Percentiles rank a stretch among this genome's conserved stretches.
phyloP scores from a whole-genome alignment of 2,888 invertebrate genomes.

The Thereva nobilitata region DNA sequence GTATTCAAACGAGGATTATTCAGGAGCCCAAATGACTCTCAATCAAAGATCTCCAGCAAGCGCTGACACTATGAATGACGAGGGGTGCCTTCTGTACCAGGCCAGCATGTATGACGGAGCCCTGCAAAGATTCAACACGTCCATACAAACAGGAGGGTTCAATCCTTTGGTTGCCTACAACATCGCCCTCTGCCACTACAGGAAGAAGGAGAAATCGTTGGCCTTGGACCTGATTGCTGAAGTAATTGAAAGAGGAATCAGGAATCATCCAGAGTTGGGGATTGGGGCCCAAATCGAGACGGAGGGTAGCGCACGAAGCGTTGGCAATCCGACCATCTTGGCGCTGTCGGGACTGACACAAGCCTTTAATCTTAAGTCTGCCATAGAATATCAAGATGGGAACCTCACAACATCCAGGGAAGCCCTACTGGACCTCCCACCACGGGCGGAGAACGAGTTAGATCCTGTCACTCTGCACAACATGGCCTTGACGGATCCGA shows the following conservation, averaged over 20 bases:
- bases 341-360: conserved; percentile 97
- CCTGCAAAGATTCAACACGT: conserved; percentile 83
- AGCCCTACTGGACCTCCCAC: conserved; percentile 87
- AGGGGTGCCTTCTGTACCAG: conserved; percentile 94
- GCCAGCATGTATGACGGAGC: conserved; percentile 89
- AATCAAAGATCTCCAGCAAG: conserved; percentile 88
- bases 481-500: conserved; percentile 86
- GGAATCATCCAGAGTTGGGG: conserved; percentile 95
- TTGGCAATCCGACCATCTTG: conserved; percentile 84
- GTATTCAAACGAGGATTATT: conserved; percentile 92
- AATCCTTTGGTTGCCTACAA: conserved; percentile 93
- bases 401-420: conserved; percentile 71
- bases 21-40: conserved; percentile 86
- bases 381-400: conserved; percentile 93
- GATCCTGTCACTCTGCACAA: conserved; percentile 98
- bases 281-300: conserved; percentile 95
- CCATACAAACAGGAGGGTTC: conserved; percentile 86
- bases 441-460: conserved; percentile 93
- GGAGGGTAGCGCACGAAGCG: conserved; percentile 77
- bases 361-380: conserved; percentile 97
- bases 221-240: conserved; percentile 88
- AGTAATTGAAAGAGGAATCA: conserved; percentile 93
- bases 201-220: conserved; percentile 89
- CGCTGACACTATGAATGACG: conserved; percentile 91
- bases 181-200: conserved; percentile 92